Evolutionary conservation across 53 echinoderm and acorn worm genomes (phyloP).

Genomic region (Stichopus horrens): DNA sequence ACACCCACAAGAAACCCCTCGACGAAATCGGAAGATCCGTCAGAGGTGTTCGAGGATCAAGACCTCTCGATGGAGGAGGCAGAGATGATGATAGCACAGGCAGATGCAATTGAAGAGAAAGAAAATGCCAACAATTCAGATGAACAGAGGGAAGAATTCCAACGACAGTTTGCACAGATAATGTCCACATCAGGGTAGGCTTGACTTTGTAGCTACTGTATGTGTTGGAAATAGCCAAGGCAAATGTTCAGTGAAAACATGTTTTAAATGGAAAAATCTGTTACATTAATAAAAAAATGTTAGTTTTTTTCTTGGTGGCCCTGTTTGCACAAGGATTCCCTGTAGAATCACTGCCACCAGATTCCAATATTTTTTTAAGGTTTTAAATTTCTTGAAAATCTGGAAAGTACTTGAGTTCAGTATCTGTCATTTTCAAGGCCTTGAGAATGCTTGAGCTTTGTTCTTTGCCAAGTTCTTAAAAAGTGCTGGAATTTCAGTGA

Average conservation of each 20-base stretch:
- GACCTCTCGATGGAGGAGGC: conserved; percentile 65
- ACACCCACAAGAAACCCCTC: not conserved
- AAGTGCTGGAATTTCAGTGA: no score
- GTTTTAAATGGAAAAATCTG: not conserved
- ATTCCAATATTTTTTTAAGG: no score
- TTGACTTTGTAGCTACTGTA: not conserved
- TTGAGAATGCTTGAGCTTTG: no score
- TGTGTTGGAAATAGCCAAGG: no score
- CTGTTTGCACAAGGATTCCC: no score
- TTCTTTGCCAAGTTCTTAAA: no score
- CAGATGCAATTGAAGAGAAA: conserved; percentile 44
- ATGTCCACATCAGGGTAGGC: conserved; percentile 90
- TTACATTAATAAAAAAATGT: not conserved
- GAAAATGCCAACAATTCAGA: conserved; percentile 21
- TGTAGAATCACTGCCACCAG: no score
- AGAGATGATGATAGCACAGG: conserved; percentile 70
- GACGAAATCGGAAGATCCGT: not conserved
- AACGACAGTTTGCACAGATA: conserved; percentile 87
- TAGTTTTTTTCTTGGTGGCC: not conserved
- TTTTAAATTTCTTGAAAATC: no score
- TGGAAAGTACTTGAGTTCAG: no score
- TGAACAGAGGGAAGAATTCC: conserved; percentile 80
- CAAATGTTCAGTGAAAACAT: no score
- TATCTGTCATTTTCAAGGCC: no score
- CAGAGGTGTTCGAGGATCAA: conserved; percentile 12